These are phyloP conservation scores for Chondrosia reniformis DNA, from an alignment of 37 sponge, comb jelly and placozoan genomes.

Conservation along the genomic window DNA sequence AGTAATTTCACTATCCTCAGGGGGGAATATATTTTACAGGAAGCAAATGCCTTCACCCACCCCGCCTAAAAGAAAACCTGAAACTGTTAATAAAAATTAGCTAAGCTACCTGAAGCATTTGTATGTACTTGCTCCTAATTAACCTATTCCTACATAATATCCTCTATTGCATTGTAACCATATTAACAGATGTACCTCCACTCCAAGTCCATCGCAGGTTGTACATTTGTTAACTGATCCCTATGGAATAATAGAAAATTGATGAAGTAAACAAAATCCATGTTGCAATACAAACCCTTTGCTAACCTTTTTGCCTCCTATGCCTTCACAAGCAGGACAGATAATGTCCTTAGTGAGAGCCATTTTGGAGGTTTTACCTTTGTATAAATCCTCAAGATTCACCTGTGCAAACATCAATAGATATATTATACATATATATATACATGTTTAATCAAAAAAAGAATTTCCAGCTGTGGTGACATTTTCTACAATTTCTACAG, in stretches of 20 bases:
- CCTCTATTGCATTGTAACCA: too few relatives aligned
- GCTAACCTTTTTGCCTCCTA: conserved; percentile 77
- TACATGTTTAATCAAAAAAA: background rate
- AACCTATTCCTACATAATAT: too few relatives aligned
- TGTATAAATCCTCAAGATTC: conserved; percentile 87
- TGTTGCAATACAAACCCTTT: background rate
- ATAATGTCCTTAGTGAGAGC: conserved; percentile 87
- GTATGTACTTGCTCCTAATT: too few relatives aligned
- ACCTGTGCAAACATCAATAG: conserved; percentile 47
- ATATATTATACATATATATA: background rate
- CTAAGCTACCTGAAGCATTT: too few relatives aligned
- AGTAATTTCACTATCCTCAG: too few relatives aligned
- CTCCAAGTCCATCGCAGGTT: conserved; percentile 71
- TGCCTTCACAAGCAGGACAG: conserved; percentile 81
- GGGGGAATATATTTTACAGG: too few relatives aligned
- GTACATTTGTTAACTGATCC: conserved; percentile 76
- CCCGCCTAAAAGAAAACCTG: too few relatives aligned
- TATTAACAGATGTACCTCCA: conserved; percentile 44
- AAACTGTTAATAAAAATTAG: too few relatives aligned
- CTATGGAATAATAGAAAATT: conserved; percentile 20
- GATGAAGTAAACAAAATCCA: background rate
- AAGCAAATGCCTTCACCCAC: too few relatives aligned
- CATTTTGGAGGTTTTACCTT: conserved; percentile 79
- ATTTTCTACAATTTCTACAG: too few relatives aligned
- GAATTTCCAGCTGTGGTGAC: too few relatives aligned